A percentile compares a stretch with the other conserved stretches of the same genome.
These are phyloP conservation scores for Harpagifer antarcticus DNA, from an alignment of 2,797 vertebrate species.

Conservation along the genomic window DNA sequence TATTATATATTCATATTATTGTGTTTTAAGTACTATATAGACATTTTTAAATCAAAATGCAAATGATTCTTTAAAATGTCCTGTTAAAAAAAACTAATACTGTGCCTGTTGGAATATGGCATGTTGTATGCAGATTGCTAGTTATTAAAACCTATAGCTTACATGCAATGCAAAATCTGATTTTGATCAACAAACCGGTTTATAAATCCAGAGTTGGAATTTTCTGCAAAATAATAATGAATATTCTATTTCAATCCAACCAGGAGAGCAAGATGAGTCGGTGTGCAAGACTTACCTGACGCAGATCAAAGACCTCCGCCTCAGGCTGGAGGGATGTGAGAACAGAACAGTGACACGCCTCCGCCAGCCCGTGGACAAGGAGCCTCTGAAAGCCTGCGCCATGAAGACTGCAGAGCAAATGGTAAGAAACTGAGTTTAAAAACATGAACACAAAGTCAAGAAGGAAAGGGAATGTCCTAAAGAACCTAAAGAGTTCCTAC, in stretches of 20 bases:
- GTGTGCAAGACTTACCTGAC: conserved; percentile 90
- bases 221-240: neutral
- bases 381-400: conserved; percentile 88
- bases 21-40: neutral
- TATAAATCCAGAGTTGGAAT: neutral
- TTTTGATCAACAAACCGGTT: neutral
- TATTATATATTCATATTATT: neutral
- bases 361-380: conserved; percentile 87
- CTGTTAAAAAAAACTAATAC: conserved; percentile 4
- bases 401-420: conserved; percentile 91
- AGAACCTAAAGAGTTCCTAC: neutral
- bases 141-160: neutral
- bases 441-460: neutral
- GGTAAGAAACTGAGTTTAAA: conserved; percentile 70
- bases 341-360: conserved; percentile 87
- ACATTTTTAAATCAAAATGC: neutral
- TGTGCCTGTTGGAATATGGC: neutral
- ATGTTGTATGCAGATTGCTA: neutral
- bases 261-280: conserved; percentile 93
- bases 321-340: conserved; percentile 92
- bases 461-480: neutral
- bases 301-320: conserved; percentile 91
- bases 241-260: neutral
- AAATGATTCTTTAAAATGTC: neutral
- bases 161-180: neutral